Base-by-base conservation (phyloP, 1,140 invertebrate genomes). In the Pseudomyrmex gracilis region DNA sequence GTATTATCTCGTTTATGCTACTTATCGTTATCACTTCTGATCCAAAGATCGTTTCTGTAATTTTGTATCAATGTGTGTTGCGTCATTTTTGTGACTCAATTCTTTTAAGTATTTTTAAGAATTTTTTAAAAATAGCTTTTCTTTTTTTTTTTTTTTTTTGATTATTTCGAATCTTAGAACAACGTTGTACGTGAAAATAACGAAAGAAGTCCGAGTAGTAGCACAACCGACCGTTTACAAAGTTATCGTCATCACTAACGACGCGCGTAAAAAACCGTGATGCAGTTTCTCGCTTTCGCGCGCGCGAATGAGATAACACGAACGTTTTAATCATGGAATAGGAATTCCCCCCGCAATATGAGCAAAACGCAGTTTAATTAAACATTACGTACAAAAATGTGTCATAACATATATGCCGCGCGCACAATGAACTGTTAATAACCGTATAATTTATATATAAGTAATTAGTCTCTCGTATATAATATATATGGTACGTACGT, bases 291-390 rank as follows among this genome's bases (percentile, higher is more conserved):
- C 22, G 13, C 10, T 12, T 17, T 7, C n/a, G 5, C n/a, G 24
- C 76, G 15, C 34, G 22, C 53, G 43, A 78, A 78, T 57, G 51
- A 49, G 51, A 55, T 60, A 78, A 78, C 63, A 57, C 20, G 74
- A 55, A 77, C 49, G n/a, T 76, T 64, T 76, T 13, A 55, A 34
- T 34, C 47, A 64, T 47, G 57, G 22, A 70, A 53, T 49, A 80
- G 13, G 13, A 71, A 71, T 80, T 10, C 49, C 61, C 63, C 45
- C 76, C 53, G 66, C 83, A 90, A 91, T 84, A 90, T 88, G 89
- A 91, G 90, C 89, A 90, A 91, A 91, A 90, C 80, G 85, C 87
- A 91, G 85, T 90, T 51, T 73, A 88, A 90, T 90, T 84, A 80
- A 80, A 80, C 70, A 60, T 80, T 71, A 80, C 76, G 89, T 91